Conservation (phyloP, 2,888 invertebrate species). For the Cantharis rustica region DNA sequence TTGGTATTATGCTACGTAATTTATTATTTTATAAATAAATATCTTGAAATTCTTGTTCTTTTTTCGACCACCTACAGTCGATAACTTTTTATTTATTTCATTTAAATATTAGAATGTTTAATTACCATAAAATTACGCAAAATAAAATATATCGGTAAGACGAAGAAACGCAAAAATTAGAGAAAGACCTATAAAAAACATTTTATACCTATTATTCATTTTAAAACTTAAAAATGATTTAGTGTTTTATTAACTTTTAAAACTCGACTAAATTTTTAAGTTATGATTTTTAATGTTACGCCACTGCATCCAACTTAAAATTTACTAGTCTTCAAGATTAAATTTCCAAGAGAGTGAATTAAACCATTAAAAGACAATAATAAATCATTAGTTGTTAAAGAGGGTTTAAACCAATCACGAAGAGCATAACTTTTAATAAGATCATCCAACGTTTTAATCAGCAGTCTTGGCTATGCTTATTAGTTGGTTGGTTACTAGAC, state of each 20-base stretch:
- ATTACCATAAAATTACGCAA: background rate
- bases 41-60: background rate
- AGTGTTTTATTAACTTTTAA: background rate
- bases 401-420: slow-evolving; percentile 23
- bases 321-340: slow-evolving; percentile 10
- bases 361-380: slow-evolving; percentile 30
- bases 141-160: background rate
- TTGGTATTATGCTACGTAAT: background rate
- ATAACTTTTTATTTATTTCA: too few species aligned
- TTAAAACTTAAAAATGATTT: background rate
- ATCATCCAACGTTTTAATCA: slow-evolving; percentile 35
- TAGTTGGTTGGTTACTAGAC: background rate
- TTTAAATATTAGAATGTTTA: background rate
- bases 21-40: background rate
- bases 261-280: background rate
- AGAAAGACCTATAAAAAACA: background rate
- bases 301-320: slow-evolving; percentile 1
- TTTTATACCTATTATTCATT: background rate
- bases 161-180: background rate
- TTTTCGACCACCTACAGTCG: background rate
- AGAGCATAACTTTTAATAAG: slow-evolving; percentile 32
- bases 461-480: slow-evolving; percentile 22
- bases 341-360: slow-evolving; percentile 23
- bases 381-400: slow-evolving; percentile 29
- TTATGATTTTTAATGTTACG: background rate